Evolutionary conservation across 92 coral and sea anemone genomes (phyloP), one percentile per base, ranked within the genome.

Genomic region (Siderastrea radians): DNA sequence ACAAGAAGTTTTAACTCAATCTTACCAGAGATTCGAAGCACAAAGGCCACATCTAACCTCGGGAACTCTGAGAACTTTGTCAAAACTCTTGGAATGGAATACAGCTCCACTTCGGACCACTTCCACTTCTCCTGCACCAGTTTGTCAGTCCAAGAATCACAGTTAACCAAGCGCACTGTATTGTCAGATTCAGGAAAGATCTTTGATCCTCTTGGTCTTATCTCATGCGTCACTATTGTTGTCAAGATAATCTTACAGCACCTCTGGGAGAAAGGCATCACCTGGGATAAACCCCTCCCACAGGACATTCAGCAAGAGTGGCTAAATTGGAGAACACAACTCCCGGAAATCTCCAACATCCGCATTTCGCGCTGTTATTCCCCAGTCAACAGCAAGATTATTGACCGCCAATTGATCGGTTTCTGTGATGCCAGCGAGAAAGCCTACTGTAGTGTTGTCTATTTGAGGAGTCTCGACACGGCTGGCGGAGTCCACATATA

Each of bases 361-460:
- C 54, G 72, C 72, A 71, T 79, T 49, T 90, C 93, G n/a, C 84
- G 95, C 11, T 88, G 87, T 54, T 84, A 79, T 66, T 68, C 81
- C 43, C 88, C 85, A 6, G 58, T 49, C 47, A 62, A 80, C 38
- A 60, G 19, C 12, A n/a, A 48, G 7, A 79, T 64, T 45, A 61
- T 73, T 53, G 65, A 51, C 64, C 55, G 74, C 7, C 91, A 92
- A 77, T 72, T 92, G 9, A 51, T 80, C 17, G 88, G 91, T 7
- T 89, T 92, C 67, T 89, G 68, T 19, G 95, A 92, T 63, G 90
- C 93, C 80, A 15, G 83, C 70, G 86, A 92, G 79, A 50, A 58
- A 62, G 95, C 95, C 19, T 88, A 88, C 67, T 74, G 84, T 64
- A 93, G 75, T 45, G 82, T 92, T 10, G 95, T 92, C 54, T 89